phyloP scores from a whole-genome alignment of 2,113 vertebrate genomes.

The Orthonyx spaldingii region DNA sequence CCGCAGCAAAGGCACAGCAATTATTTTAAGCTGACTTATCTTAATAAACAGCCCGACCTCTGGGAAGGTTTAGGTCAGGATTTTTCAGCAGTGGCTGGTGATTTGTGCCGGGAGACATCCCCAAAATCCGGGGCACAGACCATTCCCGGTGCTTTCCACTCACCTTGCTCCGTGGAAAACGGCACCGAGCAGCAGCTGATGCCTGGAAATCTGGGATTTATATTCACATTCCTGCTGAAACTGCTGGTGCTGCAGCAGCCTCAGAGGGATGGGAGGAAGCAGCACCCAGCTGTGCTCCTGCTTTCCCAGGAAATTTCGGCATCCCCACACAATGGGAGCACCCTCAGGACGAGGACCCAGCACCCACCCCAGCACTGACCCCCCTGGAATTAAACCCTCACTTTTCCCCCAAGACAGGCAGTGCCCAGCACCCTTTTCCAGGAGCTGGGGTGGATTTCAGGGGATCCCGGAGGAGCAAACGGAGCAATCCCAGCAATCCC shows the following conservation, averaged over 20 bases:
- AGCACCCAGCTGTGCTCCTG: not conserved
- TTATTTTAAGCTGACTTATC: conserved; percentile 41
- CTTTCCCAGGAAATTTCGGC: not conserved
- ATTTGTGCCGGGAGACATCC: not conserved
- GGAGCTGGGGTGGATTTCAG: not conserved
- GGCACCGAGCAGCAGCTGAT: not conserved
- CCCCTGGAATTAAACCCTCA: not conserved
- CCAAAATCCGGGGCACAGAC: not conserved
- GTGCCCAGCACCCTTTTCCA: not conserved
- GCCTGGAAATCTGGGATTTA: not conserved
- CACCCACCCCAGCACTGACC: not conserved
- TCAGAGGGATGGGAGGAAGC: not conserved
- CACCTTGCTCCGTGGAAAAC: not conserved
- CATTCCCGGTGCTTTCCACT: not conserved
- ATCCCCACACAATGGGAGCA: not conserved
- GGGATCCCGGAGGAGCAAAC: not conserved
- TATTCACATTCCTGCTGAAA: not conserved
- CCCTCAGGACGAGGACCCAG: not conserved
- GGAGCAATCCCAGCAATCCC: not conserved
- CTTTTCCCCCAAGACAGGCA: not conserved
- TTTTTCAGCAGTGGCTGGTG: not conserved
- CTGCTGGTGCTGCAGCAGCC: not conserved
- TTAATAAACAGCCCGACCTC: conserved; percentile 1
- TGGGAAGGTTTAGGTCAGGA: not conserved
- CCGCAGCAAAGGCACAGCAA: conserved; percentile 16